Percentiles rank a stretch among this genome's conserved stretches.
phyloP scores from a whole-genome alignment of 2,888 invertebrate genomes.

The Buathra laborator region DNA sequence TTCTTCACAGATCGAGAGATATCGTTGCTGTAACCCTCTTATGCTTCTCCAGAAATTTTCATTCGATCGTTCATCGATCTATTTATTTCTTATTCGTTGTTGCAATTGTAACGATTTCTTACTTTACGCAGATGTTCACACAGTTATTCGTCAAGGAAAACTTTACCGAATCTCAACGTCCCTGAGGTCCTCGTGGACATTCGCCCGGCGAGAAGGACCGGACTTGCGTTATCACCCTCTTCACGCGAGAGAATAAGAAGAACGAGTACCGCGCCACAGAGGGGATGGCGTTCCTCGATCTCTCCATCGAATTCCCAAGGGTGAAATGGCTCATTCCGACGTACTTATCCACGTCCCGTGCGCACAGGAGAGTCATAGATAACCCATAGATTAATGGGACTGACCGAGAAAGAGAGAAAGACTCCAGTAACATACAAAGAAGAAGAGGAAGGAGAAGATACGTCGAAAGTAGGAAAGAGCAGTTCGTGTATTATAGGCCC shows the following conservation, averaged over 20 bases:
- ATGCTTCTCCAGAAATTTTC: neutral
- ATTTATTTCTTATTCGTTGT: neutral
- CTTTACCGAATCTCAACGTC: conserved; percentile 31
- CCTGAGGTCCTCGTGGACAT: conserved; percentile 44
- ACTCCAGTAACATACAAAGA: conserved; percentile 75
- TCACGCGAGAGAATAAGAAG: conserved; percentile 56
- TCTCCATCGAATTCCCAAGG: conserved; percentile 83
- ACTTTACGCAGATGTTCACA: neutral
- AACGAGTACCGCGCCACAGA: conserved; percentile 39
- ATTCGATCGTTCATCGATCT: neutral
- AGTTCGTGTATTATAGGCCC: conserved; percentile 74
- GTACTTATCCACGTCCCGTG: conserved; percentile 83
- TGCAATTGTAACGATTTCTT: neutral
- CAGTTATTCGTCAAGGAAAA: neutral
- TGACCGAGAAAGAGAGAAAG: conserved; percentile 54
- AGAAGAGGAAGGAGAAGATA: conserved; percentile 30
- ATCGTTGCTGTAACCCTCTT: conserved; percentile 4
- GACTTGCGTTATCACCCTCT: conserved; percentile 58
- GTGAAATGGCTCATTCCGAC: conserved; percentile 85
- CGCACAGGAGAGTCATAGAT: conserved; percentile 81
- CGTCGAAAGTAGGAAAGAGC: conserved; percentile 57
- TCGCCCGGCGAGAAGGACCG: conserved; percentile 41
- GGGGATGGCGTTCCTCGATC: conserved; percentile 66
- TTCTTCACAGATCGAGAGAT: conserved; percentile 50
- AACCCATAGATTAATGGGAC: conserved; percentile 85